Evolutionary conservation across 2,888 invertebrate species (phyloP).

Genomic region (Nematopogon swammerdamellus): DNA sequence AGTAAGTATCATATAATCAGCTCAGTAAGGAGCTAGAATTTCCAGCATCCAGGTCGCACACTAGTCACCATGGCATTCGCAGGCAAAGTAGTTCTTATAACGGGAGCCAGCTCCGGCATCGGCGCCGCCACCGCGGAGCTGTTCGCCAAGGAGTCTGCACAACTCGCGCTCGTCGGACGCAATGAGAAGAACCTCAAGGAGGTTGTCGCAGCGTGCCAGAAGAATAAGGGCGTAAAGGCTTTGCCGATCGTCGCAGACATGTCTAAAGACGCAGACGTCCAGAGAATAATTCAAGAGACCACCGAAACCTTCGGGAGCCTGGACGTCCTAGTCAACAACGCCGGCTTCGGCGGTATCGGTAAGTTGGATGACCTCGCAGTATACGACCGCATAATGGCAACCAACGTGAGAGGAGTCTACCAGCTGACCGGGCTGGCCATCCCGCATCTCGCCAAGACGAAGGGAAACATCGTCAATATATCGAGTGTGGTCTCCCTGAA

Average conservation of each 20-base stretch:
- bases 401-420: constrained; percentile 33
- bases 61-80: constrained; percentile 17
- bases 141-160: constrained; percentile 21
- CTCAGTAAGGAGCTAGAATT: no score
- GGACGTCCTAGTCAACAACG: constrained; percentile 13
- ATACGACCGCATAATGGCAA: constrained; percentile 28
- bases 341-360: constrained; percentile 18
- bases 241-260: constrained; percentile 16
- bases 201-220: constrained; percentile 14
- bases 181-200: constrained; percentile 17
- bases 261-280: constrained; percentile 9
- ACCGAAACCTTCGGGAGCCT: constrained; percentile 9
- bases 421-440: constrained; percentile 24
- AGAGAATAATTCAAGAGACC: constrained; percentile 10
- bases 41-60: no score
- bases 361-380: constrained; percentile 47
- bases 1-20: no score
- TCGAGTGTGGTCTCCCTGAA: constrained; percentile 29
- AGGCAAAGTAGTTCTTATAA: constrained; percentile 23
- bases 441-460: constrained; percentile 25
- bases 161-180: constrained; percentile 20
- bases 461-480: constrained; percentile 33
- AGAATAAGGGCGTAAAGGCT: constrained; percentile 11
- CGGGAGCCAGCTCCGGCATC: constrained; percentile 27
- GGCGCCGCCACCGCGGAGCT: constrained; percentile 22